Conservation (phyloP, 2,888 invertebrate species). For the Dryomyza anilis region DNA sequence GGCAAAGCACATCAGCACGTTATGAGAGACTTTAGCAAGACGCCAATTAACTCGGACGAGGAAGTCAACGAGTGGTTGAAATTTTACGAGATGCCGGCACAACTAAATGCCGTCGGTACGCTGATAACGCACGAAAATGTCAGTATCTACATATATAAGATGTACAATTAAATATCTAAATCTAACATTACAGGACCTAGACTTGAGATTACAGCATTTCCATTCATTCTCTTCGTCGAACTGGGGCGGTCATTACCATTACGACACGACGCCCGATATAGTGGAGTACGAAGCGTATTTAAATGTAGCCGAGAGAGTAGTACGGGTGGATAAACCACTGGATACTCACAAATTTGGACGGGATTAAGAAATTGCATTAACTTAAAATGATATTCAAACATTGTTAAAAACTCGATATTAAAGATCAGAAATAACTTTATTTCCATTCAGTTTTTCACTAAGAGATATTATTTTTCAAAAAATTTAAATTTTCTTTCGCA, state of each 20-base stretch:
- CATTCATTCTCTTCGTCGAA: slow-evolving; percentile 86
- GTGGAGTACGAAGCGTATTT: slow-evolving; percentile 90
- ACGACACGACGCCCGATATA: slow-evolving; percentile 87
- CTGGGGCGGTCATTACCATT: slow-evolving; percentile 95
- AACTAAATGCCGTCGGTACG: slow-evolving; percentile 86
- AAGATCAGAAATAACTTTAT: no score
- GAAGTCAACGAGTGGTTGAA: slow-evolving; percentile 87
- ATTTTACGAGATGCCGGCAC: slow-evolving; percentile 89
- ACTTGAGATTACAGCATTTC: slow-evolving; percentile 93
- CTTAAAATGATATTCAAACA: no score
- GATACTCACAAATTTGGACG: slow-evolving; percentile 73
- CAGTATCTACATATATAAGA: slow-evolving; percentile 42
- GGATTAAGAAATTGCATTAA: no score
- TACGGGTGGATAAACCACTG: slow-evolving; percentile 76
- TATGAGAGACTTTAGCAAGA: slow-evolving; percentile 90
- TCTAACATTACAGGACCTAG: slow-evolving; percentile 71
- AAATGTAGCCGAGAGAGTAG: slow-evolving; percentile 73
- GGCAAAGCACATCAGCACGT: slow-evolving; percentile 91
- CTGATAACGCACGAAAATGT: slow-evolving; percentile 85
- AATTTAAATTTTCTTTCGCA: no score
- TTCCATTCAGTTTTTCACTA: no score
- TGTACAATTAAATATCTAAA: no score
- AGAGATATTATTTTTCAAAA: no score
- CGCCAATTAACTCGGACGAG: slow-evolving; percentile 72
- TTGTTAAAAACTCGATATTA: no score